Evolutionary conservation across 2,113 vertebrate genomes (phyloP).

Genomic region (Heteronetta atricapilla): DNA sequence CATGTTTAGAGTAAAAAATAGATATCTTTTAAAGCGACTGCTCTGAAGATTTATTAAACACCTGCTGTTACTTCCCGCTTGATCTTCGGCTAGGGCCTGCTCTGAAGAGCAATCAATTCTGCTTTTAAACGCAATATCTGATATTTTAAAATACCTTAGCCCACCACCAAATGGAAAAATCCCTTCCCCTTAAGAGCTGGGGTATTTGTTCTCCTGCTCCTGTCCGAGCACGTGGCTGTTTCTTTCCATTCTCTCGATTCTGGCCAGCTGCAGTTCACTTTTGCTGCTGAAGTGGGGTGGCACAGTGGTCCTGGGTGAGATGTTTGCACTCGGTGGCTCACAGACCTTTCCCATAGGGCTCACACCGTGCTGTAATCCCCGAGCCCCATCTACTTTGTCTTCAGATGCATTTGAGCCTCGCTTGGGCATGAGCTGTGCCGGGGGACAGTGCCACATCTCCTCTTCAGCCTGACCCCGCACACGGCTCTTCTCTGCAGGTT

Average conservation of each 20-base stretch:
- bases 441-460: background rate
- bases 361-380: too few species aligned
- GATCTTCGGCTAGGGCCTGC: background rate
- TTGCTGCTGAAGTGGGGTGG: background rate
- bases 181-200: background rate
- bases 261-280: background rate
- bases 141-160: background rate
- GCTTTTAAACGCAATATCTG: background rate
- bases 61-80: background rate
- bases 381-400: background rate
- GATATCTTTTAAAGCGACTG: background rate
- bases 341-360: background rate
- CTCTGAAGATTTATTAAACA: slow-evolving; percentile 6
- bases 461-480: background rate
- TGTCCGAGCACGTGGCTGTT: rapidly evolving
- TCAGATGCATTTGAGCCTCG: background rate
- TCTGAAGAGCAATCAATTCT: background rate
- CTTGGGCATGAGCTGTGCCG: background rate
- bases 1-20: background rate
- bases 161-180: background rate
- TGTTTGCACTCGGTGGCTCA: background rate
- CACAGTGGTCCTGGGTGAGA: background rate
- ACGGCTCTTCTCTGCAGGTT: background rate
- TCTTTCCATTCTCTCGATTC: background rate
- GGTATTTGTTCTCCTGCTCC: background rate